Conservation (phyloP, 2,797 vertebrate genomes). For the Scleropages formosus region DNA sequence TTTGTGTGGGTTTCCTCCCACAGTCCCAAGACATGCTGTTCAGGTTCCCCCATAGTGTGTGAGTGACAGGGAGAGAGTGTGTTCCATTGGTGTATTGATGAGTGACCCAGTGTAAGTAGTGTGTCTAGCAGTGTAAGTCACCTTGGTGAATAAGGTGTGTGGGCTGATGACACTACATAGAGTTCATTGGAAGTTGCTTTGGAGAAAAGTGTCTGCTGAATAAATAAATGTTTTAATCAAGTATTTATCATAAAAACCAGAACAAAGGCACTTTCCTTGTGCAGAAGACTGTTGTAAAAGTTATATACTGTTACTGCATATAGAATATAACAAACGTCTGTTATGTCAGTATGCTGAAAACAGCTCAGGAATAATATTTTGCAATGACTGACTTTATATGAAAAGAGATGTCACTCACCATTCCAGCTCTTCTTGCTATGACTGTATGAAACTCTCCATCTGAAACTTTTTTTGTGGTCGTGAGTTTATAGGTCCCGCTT, state of each 20-base stretch:
- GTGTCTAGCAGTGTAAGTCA: too few relatives aligned
- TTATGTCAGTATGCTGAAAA: not conserved
- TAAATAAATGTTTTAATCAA: too few relatives aligned
- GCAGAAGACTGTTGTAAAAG: slow-evolving; percentile 34
- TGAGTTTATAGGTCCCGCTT: slow-evolving; percentile 86
- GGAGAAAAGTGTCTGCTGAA: too few relatives aligned
- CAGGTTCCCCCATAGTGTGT: too few relatives aligned
- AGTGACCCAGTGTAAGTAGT: too few relatives aligned
- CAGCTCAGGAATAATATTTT: not conserved
- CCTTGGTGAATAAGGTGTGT: too few relatives aligned
- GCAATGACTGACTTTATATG: not conserved
- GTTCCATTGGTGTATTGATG: too few relatives aligned
- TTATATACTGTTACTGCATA: slow-evolving; percentile 19
- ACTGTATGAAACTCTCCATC: slow-evolving; percentile 96
- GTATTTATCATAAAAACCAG: slow-evolving; percentile 33
- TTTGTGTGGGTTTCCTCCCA: too few relatives aligned
- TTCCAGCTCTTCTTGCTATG: slow-evolving; percentile 91
- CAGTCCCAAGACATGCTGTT: too few relatives aligned
- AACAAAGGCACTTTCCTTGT: slow-evolving; percentile 19
- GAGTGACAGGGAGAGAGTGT: too few relatives aligned
- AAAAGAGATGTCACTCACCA: slow-evolving; percentile 71
- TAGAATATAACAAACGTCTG: not conserved
- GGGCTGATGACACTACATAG: too few relatives aligned
- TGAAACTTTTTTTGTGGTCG: slow-evolving; percentile 86
- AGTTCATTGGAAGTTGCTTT: too few relatives aligned